Conservation (phyloP, 2,113 vertebrate species). For the Scortum barcoo region DNA sequence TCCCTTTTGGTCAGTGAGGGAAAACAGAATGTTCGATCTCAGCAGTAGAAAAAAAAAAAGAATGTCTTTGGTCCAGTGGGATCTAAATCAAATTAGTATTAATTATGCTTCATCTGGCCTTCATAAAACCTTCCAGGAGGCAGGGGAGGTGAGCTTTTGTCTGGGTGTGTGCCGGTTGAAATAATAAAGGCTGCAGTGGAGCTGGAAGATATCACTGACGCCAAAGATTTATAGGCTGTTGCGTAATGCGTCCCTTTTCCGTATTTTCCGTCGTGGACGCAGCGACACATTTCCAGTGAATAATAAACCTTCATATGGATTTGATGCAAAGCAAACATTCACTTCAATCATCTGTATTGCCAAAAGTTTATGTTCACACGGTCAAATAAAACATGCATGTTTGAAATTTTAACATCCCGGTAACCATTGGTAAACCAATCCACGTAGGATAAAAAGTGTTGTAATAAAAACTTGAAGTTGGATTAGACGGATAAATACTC, state of each 20-base stretch:
- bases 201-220: slow-evolving; percentile 41
- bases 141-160: slow-evolving; percentile 69
- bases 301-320: neutral
- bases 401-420: too few relatives aligned
- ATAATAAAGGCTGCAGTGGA: slow-evolving; percentile 55
- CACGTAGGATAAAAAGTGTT: neutral
- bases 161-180: slow-evolving; percentile 59
- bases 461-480: neutral
- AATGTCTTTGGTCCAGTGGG: slow-evolving; percentile 56
- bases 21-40: slow-evolving; percentile 54
- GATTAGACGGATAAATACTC: neutral
- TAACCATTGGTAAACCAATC: neutral
- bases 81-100: slow-evolving; percentile 79
- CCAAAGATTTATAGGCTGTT: neutral
- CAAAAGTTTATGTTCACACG: neutral
- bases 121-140: slow-evolving; percentile 71
- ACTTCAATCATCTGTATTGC: neutral
- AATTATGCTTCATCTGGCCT: slow-evolving; percentile 80
- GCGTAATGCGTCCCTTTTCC: neutral
- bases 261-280: neutral
- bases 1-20: slow-evolving; percentile 58
- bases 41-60: slow-evolving; percentile 45
- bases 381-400: neutral
- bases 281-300: slow-evolving; percentile 1
- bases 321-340: neutral